Base-by-base conservation (phyloP, 2,113 vertebrate species). In the Rousettus leschenaultii region DNA sequence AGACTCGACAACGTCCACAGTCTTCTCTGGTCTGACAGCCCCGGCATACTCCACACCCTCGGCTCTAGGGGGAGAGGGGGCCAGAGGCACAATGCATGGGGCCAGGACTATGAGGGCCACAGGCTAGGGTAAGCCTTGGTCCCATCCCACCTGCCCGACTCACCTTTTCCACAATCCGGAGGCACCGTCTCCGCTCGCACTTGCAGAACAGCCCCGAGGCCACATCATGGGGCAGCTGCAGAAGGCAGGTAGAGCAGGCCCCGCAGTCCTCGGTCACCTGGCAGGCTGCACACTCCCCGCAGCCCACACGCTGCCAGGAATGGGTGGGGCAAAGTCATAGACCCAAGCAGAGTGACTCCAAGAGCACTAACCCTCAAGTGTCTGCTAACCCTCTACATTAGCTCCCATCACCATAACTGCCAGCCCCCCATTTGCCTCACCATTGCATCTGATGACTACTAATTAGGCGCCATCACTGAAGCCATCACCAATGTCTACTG, bases 1-100 rank as follows among this genome's bases (percentile, higher is more conserved):
- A 99, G 97, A 99, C 98, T 35, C 98, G 98, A 97, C 99, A 99
- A 91, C 94, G 98, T 13, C 99, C 99, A 97, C 99, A 99, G 86
- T 99, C 99, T 66, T 98, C 95, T 6, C 98, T 98, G 88, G 98
- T 98, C 91, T 98, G 98, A 97, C 99, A 99, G 63, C 99, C 99
- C 79, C 98, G 98, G 88, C 99, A 99, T 68, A 99, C 98, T 26
- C 99, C 99, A 94, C 99, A 99, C 6, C 98, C 99, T 97, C 98
- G 98, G 98, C 99, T 99, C 99, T 99, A 92, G 53, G 19, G 53
- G 89, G 51, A 43, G 19, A 53, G 88, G 51, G 63, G 43, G 55
- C 68, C 66, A 18, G 82, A 95, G 88, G 70, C 5, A n/a, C 65
- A 83, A 94, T 11, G n/a, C 61, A 53, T 68, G 61, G 89, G 78